Evolutionary conservation across 2,888 invertebrate species (phyloP), one percentile per base, ranked within the genome.

Genomic region (Ecdyonurus torrentis): DNA sequence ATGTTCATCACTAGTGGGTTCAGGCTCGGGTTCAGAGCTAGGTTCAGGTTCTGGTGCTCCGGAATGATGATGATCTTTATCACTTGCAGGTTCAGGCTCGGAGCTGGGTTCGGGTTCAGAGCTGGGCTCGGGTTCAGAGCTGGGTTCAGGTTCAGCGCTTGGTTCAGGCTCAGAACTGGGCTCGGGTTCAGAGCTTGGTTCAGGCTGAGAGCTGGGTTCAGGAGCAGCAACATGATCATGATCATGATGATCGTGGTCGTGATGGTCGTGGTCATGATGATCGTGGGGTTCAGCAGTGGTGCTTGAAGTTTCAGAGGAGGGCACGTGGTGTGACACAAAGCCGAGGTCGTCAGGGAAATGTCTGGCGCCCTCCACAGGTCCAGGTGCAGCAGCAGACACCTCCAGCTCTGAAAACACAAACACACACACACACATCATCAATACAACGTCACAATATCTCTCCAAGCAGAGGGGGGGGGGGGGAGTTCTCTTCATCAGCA

Each of bases 71-170:
- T 37, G 37, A 37, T 37, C 37, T 37, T 5, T 10, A 37, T 37
- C 37, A 37, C 37, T 15, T 59, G 68, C 65, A 61, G 69, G 68
- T 66, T 68, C 67, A 74, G 69, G 64, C 70, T 70, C 18, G 73
- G 66, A 60, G 64, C 2, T 24, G n/a, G n/a, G 65, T 64, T 67
- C 67, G 22, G 70, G 66, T 63, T 69, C 67, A 37, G 64, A 25
- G 25, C 66, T 63, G 50, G 69, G 52, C 65, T 69, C 66, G 61
- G 66, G 66, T 25, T 68, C 65, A 61, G 64, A 52, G n/a, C 58
- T 63, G 1, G 64, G 64, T 58, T 67, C 65, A 52, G 68, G 66
- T 63, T 67, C 67, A 3, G 71, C 67, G 55, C 67, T 69, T 1
- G 71, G 67, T 66, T 70, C 70, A 10, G 69, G 64, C 63, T 67